These are phyloP conservation scores for Aleiodes testaceus DNA, from an alignment of 2,888 invertebrate species.

Conservation along the genomic window DNA sequence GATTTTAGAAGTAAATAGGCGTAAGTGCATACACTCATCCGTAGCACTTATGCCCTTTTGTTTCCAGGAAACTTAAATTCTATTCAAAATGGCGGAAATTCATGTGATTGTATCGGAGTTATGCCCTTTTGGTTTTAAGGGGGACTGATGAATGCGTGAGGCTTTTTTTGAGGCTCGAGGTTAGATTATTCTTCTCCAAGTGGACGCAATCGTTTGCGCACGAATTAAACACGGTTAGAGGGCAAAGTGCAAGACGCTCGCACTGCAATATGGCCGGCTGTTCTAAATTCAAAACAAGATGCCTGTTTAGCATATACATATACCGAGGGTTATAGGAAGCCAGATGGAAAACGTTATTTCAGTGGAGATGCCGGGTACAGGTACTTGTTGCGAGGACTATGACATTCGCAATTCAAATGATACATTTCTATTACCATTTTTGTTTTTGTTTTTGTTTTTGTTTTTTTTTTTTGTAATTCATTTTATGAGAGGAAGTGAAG, in stretches of 20 bases:
- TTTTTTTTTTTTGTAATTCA: no score
- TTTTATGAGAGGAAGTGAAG: no score
- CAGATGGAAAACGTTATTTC: slow-evolving; percentile 17
- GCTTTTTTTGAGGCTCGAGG: not conserved
- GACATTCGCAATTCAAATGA: slow-evolving; percentile 73
- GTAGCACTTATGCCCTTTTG: no score
- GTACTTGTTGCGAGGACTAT: slow-evolving; percentile 66
- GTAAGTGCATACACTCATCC: no score
- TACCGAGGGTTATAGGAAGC: slow-evolving; percentile 55
- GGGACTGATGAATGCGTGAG: no score
- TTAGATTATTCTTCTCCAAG: slow-evolving; percentile 26
- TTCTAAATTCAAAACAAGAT: slow-evolving; percentile 73
- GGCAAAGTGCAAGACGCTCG: slow-evolving; percentile 70
- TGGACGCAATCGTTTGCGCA: slow-evolving; percentile 45
- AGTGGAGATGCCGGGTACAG: slow-evolving; percentile 9
- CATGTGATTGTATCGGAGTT: no score
- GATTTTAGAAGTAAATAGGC: not conserved
- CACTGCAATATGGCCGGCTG: slow-evolving; percentile 71
- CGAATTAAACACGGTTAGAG: slow-evolving; percentile 52
- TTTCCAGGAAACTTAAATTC: no score
- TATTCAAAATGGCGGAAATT: no score
- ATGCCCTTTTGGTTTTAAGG: no score
- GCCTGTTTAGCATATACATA: slow-evolving; percentile 72
- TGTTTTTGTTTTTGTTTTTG: not conserved
- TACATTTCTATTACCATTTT: slow-evolving; percentile 73